These are phyloP conservation scores for Thaumetopoea pityocampa DNA, from an alignment of 1,140 invertebrate species.

Conservation along the genomic window DNA sequence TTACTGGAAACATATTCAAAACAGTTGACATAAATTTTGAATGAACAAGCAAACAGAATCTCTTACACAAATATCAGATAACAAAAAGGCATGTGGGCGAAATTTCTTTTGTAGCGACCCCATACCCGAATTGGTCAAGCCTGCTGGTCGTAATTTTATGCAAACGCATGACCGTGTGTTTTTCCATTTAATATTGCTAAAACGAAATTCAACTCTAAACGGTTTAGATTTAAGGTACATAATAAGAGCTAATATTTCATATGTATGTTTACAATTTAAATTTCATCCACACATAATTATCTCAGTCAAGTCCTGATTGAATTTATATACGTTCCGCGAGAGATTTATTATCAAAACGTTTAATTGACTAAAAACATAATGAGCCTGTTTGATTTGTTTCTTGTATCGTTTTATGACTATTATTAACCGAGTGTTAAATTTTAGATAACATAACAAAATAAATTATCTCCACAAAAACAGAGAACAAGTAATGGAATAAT, in stretches of 20 bases:
- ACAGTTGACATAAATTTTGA: constrained; percentile 21
- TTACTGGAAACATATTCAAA: constrained; percentile 12
- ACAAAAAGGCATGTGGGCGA: constrained; percentile 23
- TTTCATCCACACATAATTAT: constrained; percentile 19
- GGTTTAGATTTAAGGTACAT: neutral
- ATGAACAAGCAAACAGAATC: constrained; percentile 14
- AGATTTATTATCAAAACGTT: constrained; percentile 2
- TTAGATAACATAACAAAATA: constrained; percentile 2
- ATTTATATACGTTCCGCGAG: constrained; percentile 14
- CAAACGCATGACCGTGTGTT: constrained; percentile 14
- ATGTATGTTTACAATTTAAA: constrained; percentile 4
- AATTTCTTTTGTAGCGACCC: constrained; percentile 18
- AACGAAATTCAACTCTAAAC: neutral
- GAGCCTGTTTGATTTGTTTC: constrained; percentile 13
- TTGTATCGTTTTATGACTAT: constrained; percentile 1
- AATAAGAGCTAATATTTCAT: neutral
- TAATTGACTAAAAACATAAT: constrained; percentile 22
- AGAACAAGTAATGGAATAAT: no score
- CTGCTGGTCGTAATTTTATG: constrained; percentile 26
- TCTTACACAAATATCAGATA: constrained; percentile 21
- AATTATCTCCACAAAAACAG: constrained; percentile 3
- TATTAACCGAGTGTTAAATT: constrained; percentile 1
- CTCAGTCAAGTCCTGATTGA: constrained; percentile 11
- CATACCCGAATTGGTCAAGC: constrained; percentile 20
- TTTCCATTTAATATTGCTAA: neutral